Base-by-base conservation (phyloP, 2,113 vertebrate species). In the Podiceps cristatus region DNA sequence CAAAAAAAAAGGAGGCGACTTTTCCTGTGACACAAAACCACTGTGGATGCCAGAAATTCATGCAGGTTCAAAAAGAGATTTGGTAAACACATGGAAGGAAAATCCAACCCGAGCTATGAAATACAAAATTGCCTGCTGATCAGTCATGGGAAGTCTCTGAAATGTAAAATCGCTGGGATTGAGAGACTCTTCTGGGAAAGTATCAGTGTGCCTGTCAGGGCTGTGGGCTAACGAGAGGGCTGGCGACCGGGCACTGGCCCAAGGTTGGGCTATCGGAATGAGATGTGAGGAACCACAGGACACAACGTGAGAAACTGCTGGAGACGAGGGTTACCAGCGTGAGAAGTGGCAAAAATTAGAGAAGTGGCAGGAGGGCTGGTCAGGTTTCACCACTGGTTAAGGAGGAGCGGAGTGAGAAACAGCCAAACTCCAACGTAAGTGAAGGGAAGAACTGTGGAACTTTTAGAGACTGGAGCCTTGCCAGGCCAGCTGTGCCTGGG, bases 271-370 rank as follows among this genome's bases (percentile, higher is more conserved):
- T 7, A 6, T 18, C 22, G 28, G 16, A 3, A 1, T 2, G 14
- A 17, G 29, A 40, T 15, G 10, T 40, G 52, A 73, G 37, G 19
- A 74, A 37, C 15, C 35, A 16, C 40, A 28, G 45, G 47, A 44
- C 37, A 6, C 55, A 47, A 17, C 4, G 0, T 8, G 42, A 63
- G 72, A 60, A 77, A 71, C 16, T 31, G 63, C 19, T 44, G 33
- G 37, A 37, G 9, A 18, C 0, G 4, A 62, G 1, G 0, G 23
- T 44, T 18, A 24, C 28, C 40, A 52, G 47, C 6, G 0, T 14
- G 23, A 73, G 8, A 60, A 28, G 13, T 6, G 9, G 4, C 52
- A 62, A 37, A 84, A 84, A 52, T 11, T 5, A 42, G 40, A 27
- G 20, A 50, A 74, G 18, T 1, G 1, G 28, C 5, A 42, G 25